Base-by-base conservation (phyloP, 2,888 invertebrate genomes). In the Diaphora mendica region DNA sequence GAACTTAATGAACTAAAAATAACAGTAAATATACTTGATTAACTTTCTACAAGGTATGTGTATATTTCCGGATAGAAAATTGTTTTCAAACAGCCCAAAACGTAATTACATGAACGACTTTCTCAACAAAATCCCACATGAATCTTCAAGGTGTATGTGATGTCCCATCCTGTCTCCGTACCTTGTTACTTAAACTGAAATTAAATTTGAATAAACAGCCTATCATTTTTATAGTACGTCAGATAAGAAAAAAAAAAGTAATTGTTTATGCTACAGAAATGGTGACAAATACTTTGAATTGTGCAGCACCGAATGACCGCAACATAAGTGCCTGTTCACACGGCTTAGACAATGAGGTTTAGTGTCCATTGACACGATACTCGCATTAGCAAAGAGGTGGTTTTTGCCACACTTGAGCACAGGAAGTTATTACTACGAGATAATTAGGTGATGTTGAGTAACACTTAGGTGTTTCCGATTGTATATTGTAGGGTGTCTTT, bases 401-500 rank as follows among this genome's bases (percentile, higher is more conserved):
- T 79, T 81, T 84, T 80, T 76, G 85, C 83, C 79, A 77, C 77
- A 71, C 74, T 74, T 67, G 70, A 74, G 75, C 73, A 81, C 91
- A 91, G 94, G 94, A 94, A 94, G 89, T 87, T 86, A 89, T 91
- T 90, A 91, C 86, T 87, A 85, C 87, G 85, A 83, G 89, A 91
- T 94, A 92, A 95, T 95, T 93, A 93, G 93, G 90, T 92, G 91
- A 82, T 84, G 86, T 88, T 88, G 86, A 89, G 90, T 91, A 90
- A 92, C 93, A 94, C 93, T 93, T 90, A 89, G 84, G 71, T 73
- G 82, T 89, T 94, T 94, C 93, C 94, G 91, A 91, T 89, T 87
- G 82, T 33, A 30, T 64, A 62, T 35, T 72, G 82, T 90, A 89
- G 88, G 86, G 90, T 91, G 87, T 72, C 87, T 66, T 78, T 79